Percentiles rank a stretch among this genome's conserved stretches.
Conservation (phyloP, 2,113 vertebrate species). For the Heterochromis multidens region DNA sequence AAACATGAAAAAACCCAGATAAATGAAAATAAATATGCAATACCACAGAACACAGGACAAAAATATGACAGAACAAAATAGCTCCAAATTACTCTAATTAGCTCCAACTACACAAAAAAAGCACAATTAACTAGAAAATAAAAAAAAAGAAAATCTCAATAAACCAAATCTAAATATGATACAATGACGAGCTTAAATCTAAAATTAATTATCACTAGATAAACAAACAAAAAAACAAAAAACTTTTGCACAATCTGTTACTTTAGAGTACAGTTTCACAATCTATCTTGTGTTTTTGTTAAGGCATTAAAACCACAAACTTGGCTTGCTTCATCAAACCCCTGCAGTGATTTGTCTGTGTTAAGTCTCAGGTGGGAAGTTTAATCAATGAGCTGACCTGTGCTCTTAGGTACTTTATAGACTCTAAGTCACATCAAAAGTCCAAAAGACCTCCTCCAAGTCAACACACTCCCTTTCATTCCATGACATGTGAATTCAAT, state of each 20-base stretch:
- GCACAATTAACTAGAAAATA: no score
- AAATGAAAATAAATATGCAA: not conserved
- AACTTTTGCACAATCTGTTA: not conserved
- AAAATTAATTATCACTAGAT: no score
- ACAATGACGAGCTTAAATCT: not conserved
- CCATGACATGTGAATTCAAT: not conserved
- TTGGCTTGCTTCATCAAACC: constrained; percentile 70
- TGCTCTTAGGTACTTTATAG: constrained; percentile 82
- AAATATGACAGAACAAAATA: not conserved
- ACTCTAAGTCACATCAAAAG: not conserved
- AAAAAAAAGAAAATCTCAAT: not conserved
- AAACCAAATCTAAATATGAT: not conserved
- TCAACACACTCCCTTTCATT: not conserved
- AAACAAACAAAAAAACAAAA: no score
- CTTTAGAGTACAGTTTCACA: not conserved
- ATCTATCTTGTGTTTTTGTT: constrained; percentile 18
- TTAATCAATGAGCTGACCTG: constrained; percentile 84
- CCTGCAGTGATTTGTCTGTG: constrained; percentile 80
- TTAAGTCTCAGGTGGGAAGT: constrained; percentile 76
- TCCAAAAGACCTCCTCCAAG: not conserved
- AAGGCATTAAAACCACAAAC: constrained; percentile 59
- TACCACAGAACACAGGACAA: not conserved
- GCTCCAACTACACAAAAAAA: not conserved
- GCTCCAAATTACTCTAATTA: not conserved
- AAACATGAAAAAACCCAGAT: not conserved